Evolutionary conservation across 2,888 invertebrate genomes (phyloP).

Genomic region (Calliscelio sp.): DNA sequence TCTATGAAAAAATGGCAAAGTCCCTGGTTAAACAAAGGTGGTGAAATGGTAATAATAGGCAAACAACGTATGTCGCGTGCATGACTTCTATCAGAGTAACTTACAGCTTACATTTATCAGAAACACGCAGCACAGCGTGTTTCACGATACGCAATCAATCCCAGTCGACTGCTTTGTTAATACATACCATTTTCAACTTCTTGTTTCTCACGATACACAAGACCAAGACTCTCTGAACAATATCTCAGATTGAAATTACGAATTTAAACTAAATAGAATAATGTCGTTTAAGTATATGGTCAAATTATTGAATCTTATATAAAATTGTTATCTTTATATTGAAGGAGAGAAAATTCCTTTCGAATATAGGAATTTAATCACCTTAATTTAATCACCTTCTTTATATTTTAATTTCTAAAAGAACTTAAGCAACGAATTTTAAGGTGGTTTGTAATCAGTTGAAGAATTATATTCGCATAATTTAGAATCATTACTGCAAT

Average conservation of each 20-base stretch:
- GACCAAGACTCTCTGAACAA: constrained; percentile 22
- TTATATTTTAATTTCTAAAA: too few species aligned
- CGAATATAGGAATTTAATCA: too few species aligned
- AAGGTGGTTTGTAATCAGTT: too few species aligned
- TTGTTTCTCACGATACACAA: constrained; percentile 57
- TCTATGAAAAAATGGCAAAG: constrained; percentile 43
- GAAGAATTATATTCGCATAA: neutral
- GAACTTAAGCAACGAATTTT: too few species aligned
- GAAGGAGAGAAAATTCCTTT: too few species aligned
- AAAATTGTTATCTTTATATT: too few species aligned
- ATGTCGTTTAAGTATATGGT: neutral
- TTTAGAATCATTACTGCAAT: too few species aligned
- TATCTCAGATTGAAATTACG: constrained; percentile 35
- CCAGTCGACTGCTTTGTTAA: constrained; percentile 72
- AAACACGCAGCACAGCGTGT: constrained; percentile 70
- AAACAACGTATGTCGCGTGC: constrained; percentile 73
- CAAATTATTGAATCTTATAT: too few species aligned
- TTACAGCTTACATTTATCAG: constrained; percentile 75
- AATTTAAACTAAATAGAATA: constrained; percentile 30
- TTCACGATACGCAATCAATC: constrained; percentile 75
- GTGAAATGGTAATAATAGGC: constrained; percentile 67
- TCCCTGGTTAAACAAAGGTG: constrained; percentile 48
- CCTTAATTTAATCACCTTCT: too few species aligned
- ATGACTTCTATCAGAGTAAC: constrained; percentile 74
- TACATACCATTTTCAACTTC: constrained; percentile 65